A percentile compares a stretch with the other conserved stretches of the same genome.
phyloP scores from a whole-genome alignment of 2,797 vertebrate species.

The Bradypodion ventrale region DNA sequence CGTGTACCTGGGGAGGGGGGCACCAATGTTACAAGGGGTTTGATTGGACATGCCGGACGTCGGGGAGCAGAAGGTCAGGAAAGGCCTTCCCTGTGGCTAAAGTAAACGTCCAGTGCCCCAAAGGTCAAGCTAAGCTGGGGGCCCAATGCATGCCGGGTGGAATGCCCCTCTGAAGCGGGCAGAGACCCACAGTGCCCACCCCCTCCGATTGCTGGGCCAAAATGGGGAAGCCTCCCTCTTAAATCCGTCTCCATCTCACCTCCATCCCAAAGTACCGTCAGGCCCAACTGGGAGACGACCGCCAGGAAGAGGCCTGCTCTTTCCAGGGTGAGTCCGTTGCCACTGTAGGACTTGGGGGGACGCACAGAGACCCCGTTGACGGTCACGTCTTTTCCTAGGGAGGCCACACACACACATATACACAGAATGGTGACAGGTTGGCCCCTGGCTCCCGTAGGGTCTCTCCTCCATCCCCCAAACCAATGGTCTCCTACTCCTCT shows the following conservation, averaged over 20 bases:
- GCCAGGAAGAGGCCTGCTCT: constrained; percentile 83
- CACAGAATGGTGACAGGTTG: neutral
- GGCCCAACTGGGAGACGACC: constrained; percentile 81
- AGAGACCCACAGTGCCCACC: no score
- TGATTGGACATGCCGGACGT: no score
- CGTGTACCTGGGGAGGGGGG: constrained; percentile 83
- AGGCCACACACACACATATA: neutral
- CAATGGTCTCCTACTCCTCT: neutral
- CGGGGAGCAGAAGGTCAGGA: no score
- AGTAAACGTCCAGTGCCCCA: no score
- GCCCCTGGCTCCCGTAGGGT: fast-evolving
- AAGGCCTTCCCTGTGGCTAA: no score
- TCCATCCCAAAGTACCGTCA: constrained; percentile 91
- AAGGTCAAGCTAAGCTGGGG: no score
- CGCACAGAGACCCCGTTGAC: constrained; percentile 85
- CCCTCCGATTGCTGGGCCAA: no score
- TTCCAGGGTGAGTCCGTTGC: constrained; percentile 82
- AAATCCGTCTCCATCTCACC: constrained; percentile 73
- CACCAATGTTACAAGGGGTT: neutral
- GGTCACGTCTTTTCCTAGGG: constrained; percentile 83
- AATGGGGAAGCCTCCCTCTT: no score
- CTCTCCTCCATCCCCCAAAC: fast-evolving
- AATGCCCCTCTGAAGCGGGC: no score
- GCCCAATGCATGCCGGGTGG: no score
- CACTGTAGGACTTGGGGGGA: constrained; percentile 85